Percentiles rank a stretch among this genome's conserved stretches.
Conservation (phyloP, 2,113 vertebrate genomes). For the Cygnus buccinator region DNA sequence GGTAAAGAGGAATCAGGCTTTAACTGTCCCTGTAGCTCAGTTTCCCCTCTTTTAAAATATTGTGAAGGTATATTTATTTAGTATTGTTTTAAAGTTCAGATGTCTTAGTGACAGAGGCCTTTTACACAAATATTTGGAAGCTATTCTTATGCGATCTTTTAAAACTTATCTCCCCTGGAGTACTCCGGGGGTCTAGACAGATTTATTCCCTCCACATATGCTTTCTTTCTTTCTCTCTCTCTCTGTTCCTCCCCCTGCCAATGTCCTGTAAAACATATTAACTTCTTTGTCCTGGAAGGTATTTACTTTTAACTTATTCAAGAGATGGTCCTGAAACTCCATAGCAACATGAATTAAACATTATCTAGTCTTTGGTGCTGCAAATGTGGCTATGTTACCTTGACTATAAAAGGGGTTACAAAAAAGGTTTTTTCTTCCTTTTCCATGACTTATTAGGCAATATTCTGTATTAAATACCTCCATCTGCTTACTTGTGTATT, state of each 20-base stretch:
- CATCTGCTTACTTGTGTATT: background rate
- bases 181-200: slow-evolving; percentile 29
- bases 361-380: background rate
- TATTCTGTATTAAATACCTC: background rate
- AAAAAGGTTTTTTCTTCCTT: background rate
- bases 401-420: background rate
- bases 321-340: background rate
- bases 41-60: background rate
- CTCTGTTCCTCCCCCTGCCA: background rate
- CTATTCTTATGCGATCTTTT: background rate
- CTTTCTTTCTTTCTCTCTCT: slow-evolving; percentile 27
- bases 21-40: background rate
- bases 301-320: slow-evolving; percentile 32
- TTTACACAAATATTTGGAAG: slow-evolving; percentile 27
- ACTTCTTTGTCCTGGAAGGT: slow-evolving; percentile 17
- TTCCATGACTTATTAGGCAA: background rate
- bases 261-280: slow-evolving; percentile 52
- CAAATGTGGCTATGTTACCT: background rate
- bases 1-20: background rate
- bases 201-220: slow-evolving; percentile 57
- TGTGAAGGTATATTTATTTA: background rate
- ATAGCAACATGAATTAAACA: background rate
- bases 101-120: background rate
- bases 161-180: slow-evolving; percentile 33
- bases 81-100: background rate